These are phyloP conservation scores for Mnemiopsis leidyi DNA, from an alignment of 37 sponge, comb jelly and placozoan genomes.

Conservation along the genomic window DNA sequence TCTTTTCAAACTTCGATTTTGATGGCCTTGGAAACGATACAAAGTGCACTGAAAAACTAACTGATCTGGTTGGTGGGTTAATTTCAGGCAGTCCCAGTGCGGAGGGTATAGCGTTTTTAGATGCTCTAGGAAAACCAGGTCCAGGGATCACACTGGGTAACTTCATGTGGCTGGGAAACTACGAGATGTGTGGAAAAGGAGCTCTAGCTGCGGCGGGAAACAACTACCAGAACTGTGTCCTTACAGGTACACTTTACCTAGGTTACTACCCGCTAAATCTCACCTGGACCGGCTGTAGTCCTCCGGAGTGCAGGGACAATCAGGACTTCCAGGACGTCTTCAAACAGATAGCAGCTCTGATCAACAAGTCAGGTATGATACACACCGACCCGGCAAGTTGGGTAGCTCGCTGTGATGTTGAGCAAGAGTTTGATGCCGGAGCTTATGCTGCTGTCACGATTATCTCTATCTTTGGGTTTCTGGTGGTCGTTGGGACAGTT, in stretches of 20 bases:
- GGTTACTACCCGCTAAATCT: neutral
- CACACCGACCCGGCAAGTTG: neutral
- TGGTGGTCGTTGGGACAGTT: slow-evolving; percentile 1
- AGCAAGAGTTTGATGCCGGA: neutral
- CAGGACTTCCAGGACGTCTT: neutral
- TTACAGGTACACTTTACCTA: neutral
- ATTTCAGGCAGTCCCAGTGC: no score
- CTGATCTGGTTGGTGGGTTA: no score
- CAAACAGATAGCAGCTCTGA: neutral
- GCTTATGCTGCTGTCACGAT: neutral
- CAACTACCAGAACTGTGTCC: neutral
- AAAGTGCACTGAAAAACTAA: no score
- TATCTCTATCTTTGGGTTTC: neutral
- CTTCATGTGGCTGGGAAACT: neutral
- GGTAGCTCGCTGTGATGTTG: neutral
- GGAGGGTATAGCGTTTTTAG: neutral
- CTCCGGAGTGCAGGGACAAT: slow-evolving; percentile 2
- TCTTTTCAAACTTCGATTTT: no score
- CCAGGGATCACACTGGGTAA: neutral
- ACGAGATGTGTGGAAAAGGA: neutral
- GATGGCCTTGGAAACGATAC: no score
- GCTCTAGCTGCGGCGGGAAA: neutral
- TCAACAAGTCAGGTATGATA: neutral
- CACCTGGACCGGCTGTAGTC: neutral
- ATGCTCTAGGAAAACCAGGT: neutral